These are phyloP conservation scores for Stichopus chloronotus DNA, from an alignment of 35 echinoderm and acorn worm genomes.

Conservation along the genomic window DNA sequence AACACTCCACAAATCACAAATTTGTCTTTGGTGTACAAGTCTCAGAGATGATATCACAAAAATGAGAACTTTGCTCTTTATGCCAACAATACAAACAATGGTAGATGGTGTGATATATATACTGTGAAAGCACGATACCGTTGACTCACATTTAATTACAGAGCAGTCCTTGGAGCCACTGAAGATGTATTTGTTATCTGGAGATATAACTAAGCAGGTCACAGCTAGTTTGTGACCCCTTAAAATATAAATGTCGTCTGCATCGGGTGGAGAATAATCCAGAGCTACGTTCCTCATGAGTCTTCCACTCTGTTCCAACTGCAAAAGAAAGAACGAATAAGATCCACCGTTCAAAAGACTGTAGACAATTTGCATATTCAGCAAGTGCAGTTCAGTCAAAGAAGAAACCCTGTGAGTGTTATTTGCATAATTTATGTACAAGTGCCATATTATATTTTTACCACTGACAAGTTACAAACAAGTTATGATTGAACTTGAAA, in stretches of 20 bases:
- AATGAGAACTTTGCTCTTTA: no score
- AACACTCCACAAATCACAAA: no score
- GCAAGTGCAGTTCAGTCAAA: background rate
- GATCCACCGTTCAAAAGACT: background rate
- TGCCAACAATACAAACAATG: no score
- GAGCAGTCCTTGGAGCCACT: constrained; percentile 94
- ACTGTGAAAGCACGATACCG: no score
- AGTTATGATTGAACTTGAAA: no score
- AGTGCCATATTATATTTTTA: no score
- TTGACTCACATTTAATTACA: constrained; percentile 94
- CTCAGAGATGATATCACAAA: no score
- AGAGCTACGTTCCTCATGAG: constrained; percentile 76
- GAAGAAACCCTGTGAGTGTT: no score
- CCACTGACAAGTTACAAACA: no score
- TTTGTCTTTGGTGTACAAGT: no score
- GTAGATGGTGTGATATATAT: no score
- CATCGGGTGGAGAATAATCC: constrained; percentile 62
- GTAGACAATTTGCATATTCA: background rate
- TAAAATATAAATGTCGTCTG: constrained; percentile 75
- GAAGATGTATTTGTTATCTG: constrained; percentile 86
- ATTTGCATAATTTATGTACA: no score
- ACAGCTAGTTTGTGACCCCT: constrained; percentile 91
- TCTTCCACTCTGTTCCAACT: constrained; percentile 93
- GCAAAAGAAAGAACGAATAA: background rate
- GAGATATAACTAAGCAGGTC: constrained; percentile 91